Evolutionary conservation across 2,797 vertebrate species (phyloP).

Genomic region (Acanthurus leucopareius): DNA sequence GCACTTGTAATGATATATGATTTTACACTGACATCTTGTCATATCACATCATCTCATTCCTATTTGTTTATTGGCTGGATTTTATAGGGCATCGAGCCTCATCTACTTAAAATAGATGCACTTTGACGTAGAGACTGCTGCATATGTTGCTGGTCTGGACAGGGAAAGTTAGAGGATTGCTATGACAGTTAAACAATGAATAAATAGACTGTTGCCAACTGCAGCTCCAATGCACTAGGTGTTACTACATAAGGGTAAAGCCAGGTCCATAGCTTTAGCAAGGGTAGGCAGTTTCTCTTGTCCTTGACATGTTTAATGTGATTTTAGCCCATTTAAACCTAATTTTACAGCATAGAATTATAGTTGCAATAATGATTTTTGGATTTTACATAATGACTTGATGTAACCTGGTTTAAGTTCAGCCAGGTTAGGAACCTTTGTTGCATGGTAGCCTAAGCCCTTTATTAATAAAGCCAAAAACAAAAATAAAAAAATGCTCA

Average conservation of each 20-base stretch:
- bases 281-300: neutral
- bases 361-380: neutral
- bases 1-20: constrained; percentile 32
- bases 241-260: neutral
- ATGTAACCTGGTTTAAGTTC: neutral
- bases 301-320: neutral
- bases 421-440: neutral
- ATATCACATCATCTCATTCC: constrained; percentile 50
- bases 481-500: neutral
- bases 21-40: constrained; percentile 14
- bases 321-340: neutral
- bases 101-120: constrained; percentile 73
- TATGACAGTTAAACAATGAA: constrained; percentile 39
- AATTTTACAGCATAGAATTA: neutral
- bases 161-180: constrained; percentile 29
- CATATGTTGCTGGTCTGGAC: constrained; percentile 48
- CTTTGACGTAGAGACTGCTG: constrained; percentile 25
- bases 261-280: neutral
- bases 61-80: constrained; percentile 59
- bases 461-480: neutral
- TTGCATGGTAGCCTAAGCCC: neutral
- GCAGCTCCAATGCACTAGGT: neutral
- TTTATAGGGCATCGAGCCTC: constrained; percentile 61
- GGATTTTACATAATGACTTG: neutral
- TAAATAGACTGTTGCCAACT: constrained; percentile 46